A percentile compares a stretch with the other conserved stretches of the same genome.
Conservation (phyloP, 2,888 invertebrate genomes). For the Caenorhabditis afra region DNA sequence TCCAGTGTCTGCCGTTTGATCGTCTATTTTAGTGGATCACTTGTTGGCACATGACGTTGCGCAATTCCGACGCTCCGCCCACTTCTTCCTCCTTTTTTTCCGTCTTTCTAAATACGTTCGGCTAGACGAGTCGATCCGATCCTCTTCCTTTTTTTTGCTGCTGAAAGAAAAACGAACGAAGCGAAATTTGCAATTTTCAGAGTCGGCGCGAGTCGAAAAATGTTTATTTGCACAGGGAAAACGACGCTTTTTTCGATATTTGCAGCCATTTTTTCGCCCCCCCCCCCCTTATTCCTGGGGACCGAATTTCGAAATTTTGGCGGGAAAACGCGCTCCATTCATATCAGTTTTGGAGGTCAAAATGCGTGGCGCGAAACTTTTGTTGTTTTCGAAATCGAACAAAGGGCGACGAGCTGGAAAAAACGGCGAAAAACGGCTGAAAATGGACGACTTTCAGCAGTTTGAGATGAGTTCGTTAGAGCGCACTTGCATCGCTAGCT, state of each 20-base stretch:
- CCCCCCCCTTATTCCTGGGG: too few species aligned
- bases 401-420: too few species aligned
- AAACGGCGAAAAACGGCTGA: not conserved
- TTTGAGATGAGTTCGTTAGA: not conserved
- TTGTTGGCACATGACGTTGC: slow-evolving; percentile 17
- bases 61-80: not conserved
- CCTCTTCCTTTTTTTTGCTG: not conserved
- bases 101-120: too few species aligned
- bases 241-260: too few species aligned
- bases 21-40: slow-evolving; percentile 48
- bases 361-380: slow-evolving; percentile 2
- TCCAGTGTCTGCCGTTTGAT: too few species aligned
- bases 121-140: too few species aligned
- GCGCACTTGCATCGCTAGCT: not conserved
- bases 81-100: slow-evolving; percentile 1
- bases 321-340: too few species aligned
- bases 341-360: not conserved
- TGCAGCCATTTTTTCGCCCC: too few species aligned
- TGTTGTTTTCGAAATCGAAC: slow-evolving; percentile 1
- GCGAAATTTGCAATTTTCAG: not conserved
- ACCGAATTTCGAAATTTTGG: too few species aligned
- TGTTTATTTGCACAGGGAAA: too few species aligned
- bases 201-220: too few species aligned
- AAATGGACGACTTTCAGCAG: too few species aligned
- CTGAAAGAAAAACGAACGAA: not conserved